phyloP scores from a whole-genome alignment of 2,888 invertebrate genomes.

The Thymelicus acteon region DNA sequence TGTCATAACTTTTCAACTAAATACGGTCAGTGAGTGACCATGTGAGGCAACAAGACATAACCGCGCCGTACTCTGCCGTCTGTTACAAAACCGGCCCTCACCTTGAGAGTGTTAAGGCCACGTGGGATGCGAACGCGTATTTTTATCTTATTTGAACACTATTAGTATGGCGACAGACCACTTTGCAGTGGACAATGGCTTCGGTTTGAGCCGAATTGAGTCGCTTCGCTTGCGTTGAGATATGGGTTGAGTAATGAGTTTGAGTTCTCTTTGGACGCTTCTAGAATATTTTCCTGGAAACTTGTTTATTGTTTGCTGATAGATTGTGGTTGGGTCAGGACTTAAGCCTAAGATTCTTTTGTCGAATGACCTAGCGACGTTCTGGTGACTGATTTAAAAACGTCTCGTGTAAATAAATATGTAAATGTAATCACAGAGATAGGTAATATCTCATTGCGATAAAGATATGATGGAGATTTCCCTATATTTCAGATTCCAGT shows the following conservation, averaged over 20 bases:
- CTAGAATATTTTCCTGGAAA: background rate
- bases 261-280: background rate
- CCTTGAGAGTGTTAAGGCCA: conserved; percentile 31
- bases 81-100: conserved; percentile 31
- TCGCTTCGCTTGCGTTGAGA: background rate
- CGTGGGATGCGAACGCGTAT: conserved; percentile 15
- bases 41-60: conserved; percentile 25
- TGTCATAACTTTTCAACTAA: conserved; percentile 1
- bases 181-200: background rate
- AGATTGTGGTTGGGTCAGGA: no score
- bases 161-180: conserved; percentile 22
- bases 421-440: no score
- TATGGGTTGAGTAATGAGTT: no score
- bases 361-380: no score
- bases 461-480: no score
- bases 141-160: conserved; percentile 28
- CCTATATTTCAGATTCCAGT: no score
- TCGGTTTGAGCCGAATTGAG: background rate
- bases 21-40: background rate
- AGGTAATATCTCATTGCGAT: no score
- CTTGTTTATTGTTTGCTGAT: no score
- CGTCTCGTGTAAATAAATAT: no score
- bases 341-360: no score
- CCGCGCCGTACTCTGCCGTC: conserved; percentile 12
- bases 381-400: no score